A percentile compares a stretch with the other conserved stretches of the same genome.
Evolutionary conservation across 2,113 vertebrate genomes (phyloP).

Genomic region (Opisthocomus hoazin): DNA sequence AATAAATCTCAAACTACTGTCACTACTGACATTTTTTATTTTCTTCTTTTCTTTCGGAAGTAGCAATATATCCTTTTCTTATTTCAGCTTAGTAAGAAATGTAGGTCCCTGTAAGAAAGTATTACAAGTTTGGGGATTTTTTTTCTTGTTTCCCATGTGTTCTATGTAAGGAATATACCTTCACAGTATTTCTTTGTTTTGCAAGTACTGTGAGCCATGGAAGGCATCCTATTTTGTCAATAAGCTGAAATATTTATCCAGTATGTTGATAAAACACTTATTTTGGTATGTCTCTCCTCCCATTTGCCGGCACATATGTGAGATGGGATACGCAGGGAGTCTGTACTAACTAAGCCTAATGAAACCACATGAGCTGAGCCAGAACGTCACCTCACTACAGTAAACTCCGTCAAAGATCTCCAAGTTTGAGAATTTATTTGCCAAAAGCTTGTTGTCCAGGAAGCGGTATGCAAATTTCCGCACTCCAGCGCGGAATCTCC

Average conservation of each 20-base stretch:
- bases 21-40: neutral
- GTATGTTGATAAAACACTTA: neutral
- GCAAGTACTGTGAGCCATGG: neutral
- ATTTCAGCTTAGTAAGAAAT: neutral
- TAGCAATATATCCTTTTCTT: neutral
- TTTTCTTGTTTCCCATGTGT: neutral
- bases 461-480: neutral
- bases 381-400: neutral
- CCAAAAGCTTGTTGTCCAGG: neutral
- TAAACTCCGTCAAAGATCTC: neutral
- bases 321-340: fast-evolving
- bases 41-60: neutral
- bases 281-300: neutral
- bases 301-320: neutral
- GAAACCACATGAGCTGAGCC: neutral
- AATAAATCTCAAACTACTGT: neutral
- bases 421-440: neutral
- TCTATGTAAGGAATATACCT: neutral
- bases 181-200: neutral
- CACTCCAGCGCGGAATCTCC: neutral
- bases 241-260: neutral
- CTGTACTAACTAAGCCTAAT: neutral
- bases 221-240: neutral
- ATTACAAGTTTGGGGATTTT: neutral
- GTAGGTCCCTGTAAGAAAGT: neutral